Evolutionary conservation across 2,888 invertebrate species (phyloP).

Genomic region (Eristalis pertinax): DNA sequence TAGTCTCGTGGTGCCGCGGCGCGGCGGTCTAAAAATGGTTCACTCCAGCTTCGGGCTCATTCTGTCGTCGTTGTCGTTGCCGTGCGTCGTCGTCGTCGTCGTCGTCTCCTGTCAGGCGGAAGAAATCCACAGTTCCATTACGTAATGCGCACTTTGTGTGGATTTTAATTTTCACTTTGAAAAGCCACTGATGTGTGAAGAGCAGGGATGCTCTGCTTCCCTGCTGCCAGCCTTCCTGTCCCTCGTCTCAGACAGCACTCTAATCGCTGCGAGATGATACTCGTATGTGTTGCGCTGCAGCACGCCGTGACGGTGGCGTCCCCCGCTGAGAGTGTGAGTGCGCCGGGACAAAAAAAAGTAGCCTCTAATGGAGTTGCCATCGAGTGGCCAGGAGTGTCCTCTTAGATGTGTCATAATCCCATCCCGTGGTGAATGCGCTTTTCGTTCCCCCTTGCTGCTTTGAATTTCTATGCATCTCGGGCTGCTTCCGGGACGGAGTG

Average conservation of each 20-base stretch:
- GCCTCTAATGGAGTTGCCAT: constrained; percentile 71
- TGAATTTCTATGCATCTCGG: constrained; percentile 8
- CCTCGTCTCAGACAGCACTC: constrained; percentile 10
- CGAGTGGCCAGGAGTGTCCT: constrained; percentile 66
- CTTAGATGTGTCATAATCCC: constrained; percentile 52
- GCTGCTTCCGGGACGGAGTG: background rate
- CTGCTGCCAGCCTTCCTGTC: background rate
- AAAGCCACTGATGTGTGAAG: constrained; percentile 72
- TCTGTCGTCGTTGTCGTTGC: background rate
- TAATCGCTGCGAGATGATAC: constrained; percentile 27
- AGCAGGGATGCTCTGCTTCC: constrained; percentile 39
- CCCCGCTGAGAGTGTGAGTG: constrained; percentile 50
- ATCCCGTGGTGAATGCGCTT: background rate
- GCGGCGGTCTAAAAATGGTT: constrained; percentile 12
- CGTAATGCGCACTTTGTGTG: constrained; percentile 71
- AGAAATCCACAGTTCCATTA: constrained; percentile 66
- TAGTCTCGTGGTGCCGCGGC: constrained; percentile 24
- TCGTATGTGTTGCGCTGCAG: constrained; percentile 13
- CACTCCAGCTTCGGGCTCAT: constrained; percentile 12
- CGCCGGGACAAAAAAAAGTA: constrained; percentile 22
- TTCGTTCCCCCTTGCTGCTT: constrained; percentile 12
- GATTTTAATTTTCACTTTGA: constrained; percentile 68
- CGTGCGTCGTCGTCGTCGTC: background rate
- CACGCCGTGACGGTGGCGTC: background rate
- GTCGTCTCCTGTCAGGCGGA: constrained; percentile 59